Percentiles rank a stretch among this genome's conserved stretches.
phyloP scores from a whole-genome alignment of 2,797 vertebrate genomes.

The Catamblyrhynchus diadema region DNA sequence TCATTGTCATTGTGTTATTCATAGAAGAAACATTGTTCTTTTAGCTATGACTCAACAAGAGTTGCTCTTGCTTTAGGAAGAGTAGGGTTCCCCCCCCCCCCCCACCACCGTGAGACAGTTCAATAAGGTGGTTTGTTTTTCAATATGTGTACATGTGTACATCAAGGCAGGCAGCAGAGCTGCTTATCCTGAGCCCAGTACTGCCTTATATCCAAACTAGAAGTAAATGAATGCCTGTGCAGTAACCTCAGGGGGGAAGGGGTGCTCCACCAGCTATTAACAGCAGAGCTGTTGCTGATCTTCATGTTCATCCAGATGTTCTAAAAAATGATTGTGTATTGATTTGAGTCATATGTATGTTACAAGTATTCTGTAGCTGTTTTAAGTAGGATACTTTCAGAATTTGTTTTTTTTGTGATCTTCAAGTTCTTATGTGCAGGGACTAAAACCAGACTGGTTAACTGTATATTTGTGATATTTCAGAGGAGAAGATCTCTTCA shows the following conservation, averaged over 20 bases:
- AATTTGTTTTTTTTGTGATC: background rate
- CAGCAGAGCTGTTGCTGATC: background rate
- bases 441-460: background rate
- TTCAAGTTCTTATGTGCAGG: background rate
- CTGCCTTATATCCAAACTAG: background rate
- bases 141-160: rapidly evolving
- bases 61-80: background rate
- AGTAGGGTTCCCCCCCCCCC: background rate
- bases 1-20: background rate
- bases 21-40: background rate
- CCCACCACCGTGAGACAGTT: background rate
- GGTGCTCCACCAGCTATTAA: background rate
- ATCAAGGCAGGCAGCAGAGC: background rate
- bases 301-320: background rate
- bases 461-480: background rate
- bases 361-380: background rate
- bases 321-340: background rate
- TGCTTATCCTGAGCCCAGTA: background rate
- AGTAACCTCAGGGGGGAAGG: background rate
- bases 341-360: background rate
- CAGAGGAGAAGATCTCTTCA: background rate
- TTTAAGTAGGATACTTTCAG: background rate
- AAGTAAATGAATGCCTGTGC: background rate
- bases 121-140: background rate
- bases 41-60: background rate